Evolutionary conservation across 2,888 invertebrate species (phyloP).

Genomic region (Eudasyphora cyanicolor): DNA sequence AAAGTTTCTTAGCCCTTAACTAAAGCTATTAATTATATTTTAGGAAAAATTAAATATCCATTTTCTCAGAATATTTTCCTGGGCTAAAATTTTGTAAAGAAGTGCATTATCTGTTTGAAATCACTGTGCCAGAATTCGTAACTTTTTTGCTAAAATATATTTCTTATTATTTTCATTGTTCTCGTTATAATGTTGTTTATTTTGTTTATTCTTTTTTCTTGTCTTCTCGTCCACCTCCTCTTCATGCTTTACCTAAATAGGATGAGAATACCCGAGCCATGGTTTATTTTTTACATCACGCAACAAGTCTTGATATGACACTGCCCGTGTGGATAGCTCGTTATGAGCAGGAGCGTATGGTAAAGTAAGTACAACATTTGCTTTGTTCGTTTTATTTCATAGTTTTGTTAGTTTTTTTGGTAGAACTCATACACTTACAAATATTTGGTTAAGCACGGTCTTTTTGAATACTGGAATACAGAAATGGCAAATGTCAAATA

Average conservation of each 20-base stretch:
- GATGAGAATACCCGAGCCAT: slow-evolving; percentile 90
- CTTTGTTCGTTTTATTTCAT: not conserved
- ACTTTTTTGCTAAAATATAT: slow-evolving; percentile 2
- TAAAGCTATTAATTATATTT: too few species aligned
- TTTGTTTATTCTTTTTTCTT: slow-evolving; percentile 21
- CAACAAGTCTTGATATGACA: slow-evolving; percentile 84
- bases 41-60: too few species aligned
- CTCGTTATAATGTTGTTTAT: slow-evolving; percentile 8
- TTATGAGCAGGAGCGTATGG: slow-evolving; percentile 75
- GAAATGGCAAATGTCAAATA: too few species aligned
- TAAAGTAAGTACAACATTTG: slow-evolving; percentile 73
- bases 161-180: not conserved
- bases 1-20: too few species aligned
- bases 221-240: slow-evolving; percentile 1
- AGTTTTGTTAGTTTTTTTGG: too few species aligned
- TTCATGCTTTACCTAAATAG: slow-evolving; percentile 71
- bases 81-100: too few species aligned
- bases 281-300: slow-evolving; percentile 89
- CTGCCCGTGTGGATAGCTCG: slow-evolving; percentile 80
- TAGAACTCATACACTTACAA: too few species aligned
- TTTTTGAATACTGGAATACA: too few species aligned
- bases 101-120: not conserved
- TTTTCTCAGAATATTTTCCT: too few species aligned
- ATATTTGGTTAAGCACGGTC: too few species aligned
- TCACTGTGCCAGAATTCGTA: not conserved